Evolutionary conservation across 2,888 invertebrate genomes (phyloP).

Genomic region (Taphrorychus bicolor): DNA sequence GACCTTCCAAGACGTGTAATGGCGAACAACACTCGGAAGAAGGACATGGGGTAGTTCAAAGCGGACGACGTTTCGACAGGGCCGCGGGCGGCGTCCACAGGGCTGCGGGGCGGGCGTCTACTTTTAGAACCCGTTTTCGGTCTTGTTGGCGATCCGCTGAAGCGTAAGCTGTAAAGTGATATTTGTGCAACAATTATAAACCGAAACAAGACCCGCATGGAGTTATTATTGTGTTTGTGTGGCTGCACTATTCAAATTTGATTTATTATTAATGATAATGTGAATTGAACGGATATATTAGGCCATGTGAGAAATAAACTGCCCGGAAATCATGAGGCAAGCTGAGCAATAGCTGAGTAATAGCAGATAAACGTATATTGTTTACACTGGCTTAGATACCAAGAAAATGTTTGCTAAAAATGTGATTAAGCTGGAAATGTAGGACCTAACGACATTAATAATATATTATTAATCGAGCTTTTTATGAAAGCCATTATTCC

Average conservation of each 20-base stretch:
- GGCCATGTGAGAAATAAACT: neutral
- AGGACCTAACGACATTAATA: too few species aligned
- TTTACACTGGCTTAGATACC: too few species aligned
- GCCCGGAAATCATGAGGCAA: neutral
- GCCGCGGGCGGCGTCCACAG: slow-evolving; percentile 18
- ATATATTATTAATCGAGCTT: too few species aligned
- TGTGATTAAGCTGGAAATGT: too few species aligned
- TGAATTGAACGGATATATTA: neutral
- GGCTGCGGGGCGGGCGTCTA: slow-evolving; percentile 4
- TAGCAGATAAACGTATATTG: too few species aligned
- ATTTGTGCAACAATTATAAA: too few species aligned
- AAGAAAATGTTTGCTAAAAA: too few species aligned
- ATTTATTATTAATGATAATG: neutral
- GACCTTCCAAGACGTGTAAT: slow-evolving; percentile 59
- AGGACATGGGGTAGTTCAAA: slow-evolving; percentile 57
- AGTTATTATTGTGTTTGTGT: too few species aligned
- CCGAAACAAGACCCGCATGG: neutral
- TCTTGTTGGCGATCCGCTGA: neutral
- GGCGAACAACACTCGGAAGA: slow-evolving; percentile 57
- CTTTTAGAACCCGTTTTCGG: slow-evolving; percentile 34
- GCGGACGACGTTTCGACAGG: slow-evolving; percentile 47
- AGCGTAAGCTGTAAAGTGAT: neutral
- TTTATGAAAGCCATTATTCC: too few species aligned
- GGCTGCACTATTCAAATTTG: neutral
- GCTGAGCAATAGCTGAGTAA: neutral